Percentiles rank a stretch among this genome's conserved stretches.
These are phyloP conservation scores for Drosophila paulistorum DNA, from an alignment of 1,140 invertebrate species.

Conservation along the genomic window DNA sequence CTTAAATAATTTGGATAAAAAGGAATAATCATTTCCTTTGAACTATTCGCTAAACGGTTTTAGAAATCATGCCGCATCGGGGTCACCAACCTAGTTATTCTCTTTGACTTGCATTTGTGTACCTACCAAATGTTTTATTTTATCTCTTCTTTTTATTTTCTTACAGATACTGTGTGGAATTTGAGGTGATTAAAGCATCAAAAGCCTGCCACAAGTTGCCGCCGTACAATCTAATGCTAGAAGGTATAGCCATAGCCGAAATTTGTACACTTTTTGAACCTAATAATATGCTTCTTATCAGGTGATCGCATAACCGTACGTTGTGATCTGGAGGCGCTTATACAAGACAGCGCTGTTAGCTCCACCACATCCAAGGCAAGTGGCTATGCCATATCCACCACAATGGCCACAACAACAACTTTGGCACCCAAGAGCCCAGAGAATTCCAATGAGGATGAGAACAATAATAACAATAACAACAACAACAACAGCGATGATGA, in stretches of 20 bases:
- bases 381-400: neutral
- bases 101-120: too few species aligned
- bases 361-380: constrained; percentile 21
- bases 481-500: constrained; percentile 40
- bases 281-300: constrained; percentile 61
- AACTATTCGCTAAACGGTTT: too few species aligned
- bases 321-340: constrained; percentile 90
- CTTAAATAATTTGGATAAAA: too few species aligned
- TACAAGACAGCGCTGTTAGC: constrained; percentile 83
- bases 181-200: constrained; percentile 90
- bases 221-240: constrained; percentile 87
- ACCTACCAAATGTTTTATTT: too few species aligned
- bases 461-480: constrained; percentile 22
- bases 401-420: constrained; percentile 35
- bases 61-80: neutral
- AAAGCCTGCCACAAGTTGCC: constrained; percentile 90
- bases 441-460: constrained; percentile 23
- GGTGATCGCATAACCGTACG: constrained; percentile 89
- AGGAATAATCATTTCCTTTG: too few species aligned
- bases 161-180: constrained; percentile 92
- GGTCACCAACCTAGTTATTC: neutral
- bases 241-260: constrained; percentile 85
- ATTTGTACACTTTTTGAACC: neutral
- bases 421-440: constrained; percentile 5
- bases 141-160: too few species aligned